Evolutionary conservation across 2,113 vertebrate species (phyloP).

Genomic region (human): DNA sequence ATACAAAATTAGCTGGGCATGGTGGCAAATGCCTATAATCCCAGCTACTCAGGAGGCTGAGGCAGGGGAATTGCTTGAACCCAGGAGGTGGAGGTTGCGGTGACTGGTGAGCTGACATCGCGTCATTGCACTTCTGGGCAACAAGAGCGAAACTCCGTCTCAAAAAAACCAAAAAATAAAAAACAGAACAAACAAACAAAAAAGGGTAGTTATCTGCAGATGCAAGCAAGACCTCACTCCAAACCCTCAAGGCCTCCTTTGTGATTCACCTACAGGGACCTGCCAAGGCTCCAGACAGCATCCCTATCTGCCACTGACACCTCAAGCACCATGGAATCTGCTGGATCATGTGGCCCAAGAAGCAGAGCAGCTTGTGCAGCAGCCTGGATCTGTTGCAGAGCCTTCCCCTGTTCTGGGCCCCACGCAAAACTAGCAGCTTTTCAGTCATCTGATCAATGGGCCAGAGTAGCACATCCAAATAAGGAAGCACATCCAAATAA

Average conservation of each 20-base stretch:
- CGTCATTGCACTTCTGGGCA: no score
- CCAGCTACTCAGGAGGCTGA: no score
- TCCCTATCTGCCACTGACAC: not conserved
- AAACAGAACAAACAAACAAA: no score
- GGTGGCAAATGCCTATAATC: no score
- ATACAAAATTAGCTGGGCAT: no score
- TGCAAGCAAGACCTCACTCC: not conserved
- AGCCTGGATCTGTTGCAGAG: not conserved
- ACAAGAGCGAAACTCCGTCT: no score
- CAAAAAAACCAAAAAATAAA: no score
- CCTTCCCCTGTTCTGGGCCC: not conserved
- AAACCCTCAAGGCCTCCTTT: not conserved
- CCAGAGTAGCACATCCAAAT: not conserved
- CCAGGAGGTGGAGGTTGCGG: no score
- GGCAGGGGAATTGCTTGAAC: no score
- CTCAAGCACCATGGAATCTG: not conserved
- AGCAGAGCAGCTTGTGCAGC: not conserved
- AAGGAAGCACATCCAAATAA: not conserved
- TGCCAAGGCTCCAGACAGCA: not conserved
- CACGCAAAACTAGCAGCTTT: not conserved
- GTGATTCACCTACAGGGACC: not conserved
- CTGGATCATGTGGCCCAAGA: not conserved
- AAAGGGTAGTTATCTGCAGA: not conserved
- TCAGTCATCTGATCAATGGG: not conserved
- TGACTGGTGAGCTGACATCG: no score